A percentile compares a stretch with the other conserved stretches of the same genome.
Evolutionary conservation across 2,888 invertebrate species (phyloP).

Genomic region (Philonicus albiceps): DNA sequence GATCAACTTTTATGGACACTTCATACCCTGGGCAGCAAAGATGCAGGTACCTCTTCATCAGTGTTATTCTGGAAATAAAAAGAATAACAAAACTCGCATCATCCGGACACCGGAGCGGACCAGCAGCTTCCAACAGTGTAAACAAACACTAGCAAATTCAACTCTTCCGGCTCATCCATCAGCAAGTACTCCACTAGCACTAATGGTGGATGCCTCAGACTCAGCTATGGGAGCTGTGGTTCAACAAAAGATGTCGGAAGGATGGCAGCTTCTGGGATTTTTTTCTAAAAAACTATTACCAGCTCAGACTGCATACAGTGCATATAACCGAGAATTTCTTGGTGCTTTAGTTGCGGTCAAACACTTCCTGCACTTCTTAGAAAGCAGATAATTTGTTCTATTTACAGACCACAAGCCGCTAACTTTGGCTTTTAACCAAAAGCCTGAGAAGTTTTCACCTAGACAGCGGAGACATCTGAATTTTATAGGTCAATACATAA

Average conservation of each 20-base stretch:
- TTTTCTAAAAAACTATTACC: too few relatives aligned
- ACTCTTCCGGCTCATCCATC: conserved; percentile 54
- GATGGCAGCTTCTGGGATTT: conserved; percentile 53
- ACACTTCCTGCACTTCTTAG: too few relatives aligned
- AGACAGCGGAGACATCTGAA: too few relatives aligned
- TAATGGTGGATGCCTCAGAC: conserved; percentile 55
- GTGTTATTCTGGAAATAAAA: background rate
- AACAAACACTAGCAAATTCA: background rate
- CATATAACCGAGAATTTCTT: too few relatives aligned
- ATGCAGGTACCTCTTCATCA: background rate
- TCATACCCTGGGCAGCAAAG: background rate
- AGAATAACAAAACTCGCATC: background rate
- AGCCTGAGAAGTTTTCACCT: too few relatives aligned
- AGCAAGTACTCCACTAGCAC: conserved; percentile 51
- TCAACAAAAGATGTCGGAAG: conserved; percentile 53
- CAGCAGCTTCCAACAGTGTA: background rate
- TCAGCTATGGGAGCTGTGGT: conserved; percentile 57
- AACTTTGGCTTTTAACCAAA: too few relatives aligned
- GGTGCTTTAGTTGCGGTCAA: too few relatives aligned
- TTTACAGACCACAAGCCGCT: too few relatives aligned
- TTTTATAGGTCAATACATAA: too few relatives aligned
- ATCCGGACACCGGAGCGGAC: background rate
- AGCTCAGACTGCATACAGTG: too few relatives aligned
- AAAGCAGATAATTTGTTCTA: too few relatives aligned
- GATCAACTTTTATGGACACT: background rate